Conservation (phyloP, 1,140 invertebrate species). For the Dinoponera quadriceps region DNA sequence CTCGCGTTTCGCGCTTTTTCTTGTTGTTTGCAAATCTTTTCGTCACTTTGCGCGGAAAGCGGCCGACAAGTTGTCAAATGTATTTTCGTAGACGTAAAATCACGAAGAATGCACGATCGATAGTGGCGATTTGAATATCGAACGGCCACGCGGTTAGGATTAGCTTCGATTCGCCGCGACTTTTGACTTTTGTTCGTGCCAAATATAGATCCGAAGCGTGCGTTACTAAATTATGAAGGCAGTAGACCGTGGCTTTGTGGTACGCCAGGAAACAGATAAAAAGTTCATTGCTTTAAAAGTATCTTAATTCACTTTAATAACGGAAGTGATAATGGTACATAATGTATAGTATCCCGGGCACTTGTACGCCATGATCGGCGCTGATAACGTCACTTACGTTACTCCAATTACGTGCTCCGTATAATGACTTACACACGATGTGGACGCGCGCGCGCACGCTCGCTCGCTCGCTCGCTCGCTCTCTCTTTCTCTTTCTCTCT, state of each 20-base stretch:
- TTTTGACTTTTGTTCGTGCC: conserved; percentile 1
- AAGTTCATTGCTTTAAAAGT: conserved; percentile 54
- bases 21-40: too few species aligned
- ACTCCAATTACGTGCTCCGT: conserved; percentile 51
- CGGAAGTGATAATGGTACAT: conserved; percentile 53
- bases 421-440: conserved; percentile 53
- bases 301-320: conserved; percentile 55
- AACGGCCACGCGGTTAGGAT: background rate
- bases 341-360: conserved; percentile 41
- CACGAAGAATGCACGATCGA: too few species aligned
- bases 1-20: too few species aligned
- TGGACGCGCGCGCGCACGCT: background rate
- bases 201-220: background rate
- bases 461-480: too few species aligned
- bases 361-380: conserved; percentile 46
- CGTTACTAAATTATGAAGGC: conserved; percentile 40
- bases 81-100: too few species aligned
- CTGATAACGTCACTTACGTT: conserved; percentile 59
- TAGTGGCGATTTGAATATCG: too few species aligned
- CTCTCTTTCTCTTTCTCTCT: too few species aligned
- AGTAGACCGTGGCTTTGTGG: conserved; percentile 25
- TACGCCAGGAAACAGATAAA: conserved; percentile 44
- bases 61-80: too few species aligned
- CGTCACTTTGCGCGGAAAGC: too few species aligned
- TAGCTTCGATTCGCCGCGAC: background rate